A percentile compares a stretch with the other conserved stretches of the same genome.
Conservation (phyloP, 1,140 invertebrate genomes). For the Nebria ingens region DNA sequence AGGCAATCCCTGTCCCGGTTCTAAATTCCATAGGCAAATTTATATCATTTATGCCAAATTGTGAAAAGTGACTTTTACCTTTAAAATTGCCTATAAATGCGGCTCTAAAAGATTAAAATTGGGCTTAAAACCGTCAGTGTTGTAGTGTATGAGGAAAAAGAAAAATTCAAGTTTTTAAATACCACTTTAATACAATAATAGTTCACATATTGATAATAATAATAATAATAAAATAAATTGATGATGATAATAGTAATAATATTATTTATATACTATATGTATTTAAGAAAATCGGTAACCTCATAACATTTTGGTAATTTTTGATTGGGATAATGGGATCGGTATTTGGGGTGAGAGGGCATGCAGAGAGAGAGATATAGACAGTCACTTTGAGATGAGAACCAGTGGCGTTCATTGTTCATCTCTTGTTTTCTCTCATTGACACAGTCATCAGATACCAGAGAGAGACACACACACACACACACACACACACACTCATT, state of each 20-base stretch:
- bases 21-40: no score
- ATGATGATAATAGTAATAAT: not conserved
- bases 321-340: not conserved
- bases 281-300: conserved; percentile 4
- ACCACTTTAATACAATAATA: conserved; percentile 1
- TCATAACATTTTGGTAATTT: conserved; percentile 1
- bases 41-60: no score
- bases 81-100: no score
- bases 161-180: no score
- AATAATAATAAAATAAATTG: not conserved
- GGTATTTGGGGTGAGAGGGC: no score
- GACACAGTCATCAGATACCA: no score
- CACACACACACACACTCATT: not conserved
- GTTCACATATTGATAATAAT: not conserved
- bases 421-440: not conserved
- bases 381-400: not conserved
- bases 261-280: not conserved
- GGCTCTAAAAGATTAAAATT: no score
- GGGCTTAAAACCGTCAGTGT: no score
- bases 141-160: no score
- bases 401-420: not conserved
- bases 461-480: not conserved
- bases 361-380: no score
- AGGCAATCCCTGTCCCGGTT: no score
- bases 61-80: no score